Evolutionary conservation across 2,888 invertebrate genomes (phyloP), one percentile per base, ranked within the genome.

Genomic region (Asteroscopus sphinx): DNA sequence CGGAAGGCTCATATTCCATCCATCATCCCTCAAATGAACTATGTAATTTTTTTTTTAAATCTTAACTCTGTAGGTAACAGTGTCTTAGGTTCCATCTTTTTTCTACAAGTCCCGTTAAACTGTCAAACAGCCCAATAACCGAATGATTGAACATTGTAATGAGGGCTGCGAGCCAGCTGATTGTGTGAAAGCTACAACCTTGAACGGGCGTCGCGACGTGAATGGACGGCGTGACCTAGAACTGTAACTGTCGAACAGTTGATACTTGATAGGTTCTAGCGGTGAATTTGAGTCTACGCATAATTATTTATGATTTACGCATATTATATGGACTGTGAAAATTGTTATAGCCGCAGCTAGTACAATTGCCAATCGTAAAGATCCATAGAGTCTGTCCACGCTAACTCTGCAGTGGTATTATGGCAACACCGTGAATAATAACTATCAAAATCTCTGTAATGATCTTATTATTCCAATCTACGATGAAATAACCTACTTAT

Each of bases 121-220:
- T 41, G 40, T 41, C 35, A 36, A 9, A 17, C 11, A 26, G 13
- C 21, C 15, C 11, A 26, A 41, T 45, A 40, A 28, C 11, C 28
- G 61, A 67, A 60, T 68, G 67, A 68, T 59, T 65, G 65, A 53
- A 59, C 37, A 46, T 58, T 58, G 53, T 63, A 64, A 66, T 41
- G 67, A 60, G 72, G 61, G 53, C 56, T 46, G 21, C 41, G 32
- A 39, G 55, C 70, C 80, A 86, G 86, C 84, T 84, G 85, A 81
- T 83, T 74, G 74, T 80, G 88, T 87, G 89, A 91, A 91, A 91
- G 89, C 86, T 75, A 52, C 80, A 89, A 88, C 91, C 91, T 91
- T 91, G 90, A 86, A 85, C 79, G 81, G 64, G 74, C 80, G 73
- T 68, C 77, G 77, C 80, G 62, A 76, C 79, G 86, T 88, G 89